Conservation (phyloP, 2,113 vertebrate genomes). For the Accipiter virgatus region DNA sequence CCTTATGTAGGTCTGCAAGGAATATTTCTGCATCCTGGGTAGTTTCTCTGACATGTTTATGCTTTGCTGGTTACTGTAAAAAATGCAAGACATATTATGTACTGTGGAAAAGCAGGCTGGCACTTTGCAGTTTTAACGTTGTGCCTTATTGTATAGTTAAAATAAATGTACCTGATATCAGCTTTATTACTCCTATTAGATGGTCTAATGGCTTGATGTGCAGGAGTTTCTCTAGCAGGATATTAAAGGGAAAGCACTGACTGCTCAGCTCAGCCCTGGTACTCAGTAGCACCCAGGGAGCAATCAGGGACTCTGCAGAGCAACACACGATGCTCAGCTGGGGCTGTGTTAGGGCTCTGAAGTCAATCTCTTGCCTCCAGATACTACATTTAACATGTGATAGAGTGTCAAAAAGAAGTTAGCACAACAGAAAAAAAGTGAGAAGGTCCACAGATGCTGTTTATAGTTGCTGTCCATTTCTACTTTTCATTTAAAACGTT, state of each 20-base stretch:
- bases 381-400: neutral
- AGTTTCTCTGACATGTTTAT: slow-evolving; percentile 65
- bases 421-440: neutral
- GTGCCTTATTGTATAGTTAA: slow-evolving; percentile 51
- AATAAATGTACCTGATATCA: slow-evolving; percentile 62
- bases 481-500: neutral
- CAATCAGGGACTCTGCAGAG: neutral
- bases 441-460: neutral
- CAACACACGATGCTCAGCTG: neutral
- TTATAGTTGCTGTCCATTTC: neutral
- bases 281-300: neutral
- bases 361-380: neutral
- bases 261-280: neutral
- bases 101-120: slow-evolving; percentile 32
- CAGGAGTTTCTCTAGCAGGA: neutral
- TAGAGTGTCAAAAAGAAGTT: neutral
- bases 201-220: neutral
- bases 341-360: neutral
- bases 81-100: slow-evolving; percentile 42
- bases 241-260: slow-evolving; percentile 27
- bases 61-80: slow-evolving; percentile 58
- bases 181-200: slow-evolving; percentile 53
- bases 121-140: slow-evolving; percentile 41
- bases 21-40: slow-evolving; percentile 60
- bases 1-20: slow-evolving; percentile 24